Percentiles rank a stretch among this genome's conserved stretches.
Conservation (phyloP, 37 sponge, comb jelly and placozoan genomes). For the Eunapius fragilis region DNA sequence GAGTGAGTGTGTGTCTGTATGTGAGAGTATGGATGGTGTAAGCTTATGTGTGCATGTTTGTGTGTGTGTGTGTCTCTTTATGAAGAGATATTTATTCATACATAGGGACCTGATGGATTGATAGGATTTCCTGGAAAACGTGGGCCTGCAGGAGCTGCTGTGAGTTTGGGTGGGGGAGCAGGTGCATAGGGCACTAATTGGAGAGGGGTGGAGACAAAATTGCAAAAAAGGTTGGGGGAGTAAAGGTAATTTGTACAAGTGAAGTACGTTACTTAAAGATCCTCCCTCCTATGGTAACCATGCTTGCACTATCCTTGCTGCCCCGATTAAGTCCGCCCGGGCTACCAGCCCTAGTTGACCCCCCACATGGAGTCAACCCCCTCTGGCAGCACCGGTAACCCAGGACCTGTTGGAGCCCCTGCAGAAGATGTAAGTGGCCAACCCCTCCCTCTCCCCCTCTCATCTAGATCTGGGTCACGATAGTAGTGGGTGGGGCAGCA, state of each 20-base stretch:
- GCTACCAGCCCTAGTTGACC: not conserved
- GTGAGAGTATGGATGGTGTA: no score
- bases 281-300: no score
- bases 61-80: no score
- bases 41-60: no score
- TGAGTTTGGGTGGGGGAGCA: not conserved
- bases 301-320: no score
- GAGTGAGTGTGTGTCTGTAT: no score
- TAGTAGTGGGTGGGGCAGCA: no score
- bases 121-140: constrained; percentile 44
- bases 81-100: not conserved
- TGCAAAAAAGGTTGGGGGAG: not conserved
- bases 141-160: constrained; percentile 28
- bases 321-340: not conserved
- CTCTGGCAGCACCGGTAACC: constrained; percentile 46
- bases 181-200: not conserved
- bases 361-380: constrained; percentile 4
- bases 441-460: not conserved
- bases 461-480: no score
- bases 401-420: constrained; percentile 44
- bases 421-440: constrained; percentile 34
- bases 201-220: not conserved
- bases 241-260: not conserved
- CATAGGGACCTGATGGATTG: constrained; percentile 43
- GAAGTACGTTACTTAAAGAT: no score